Conservation (phyloP, 2,797 vertebrate genomes). For the Falco novaeseelandiae region DNA sequence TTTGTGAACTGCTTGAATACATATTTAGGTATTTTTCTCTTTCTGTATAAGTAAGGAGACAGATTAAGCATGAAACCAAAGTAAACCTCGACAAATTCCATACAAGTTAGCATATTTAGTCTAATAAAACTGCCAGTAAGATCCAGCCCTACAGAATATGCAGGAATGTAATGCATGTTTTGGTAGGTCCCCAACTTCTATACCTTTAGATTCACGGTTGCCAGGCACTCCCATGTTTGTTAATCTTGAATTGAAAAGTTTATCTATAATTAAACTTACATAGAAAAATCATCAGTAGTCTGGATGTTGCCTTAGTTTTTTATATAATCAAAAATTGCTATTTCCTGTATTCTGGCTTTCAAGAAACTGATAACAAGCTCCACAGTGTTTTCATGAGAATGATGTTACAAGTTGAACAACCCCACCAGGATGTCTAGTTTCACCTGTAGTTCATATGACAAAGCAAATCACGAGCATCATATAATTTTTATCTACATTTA, state of each 20-base stretch:
- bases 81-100: background rate
- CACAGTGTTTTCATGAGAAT: background rate
- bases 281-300: background rate
- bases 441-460: background rate
- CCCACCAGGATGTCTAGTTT: background rate
- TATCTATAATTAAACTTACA: background rate
- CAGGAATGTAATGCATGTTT: background rate
- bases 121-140: background rate
- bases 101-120: background rate
- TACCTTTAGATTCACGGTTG: rapidly evolving
- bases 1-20: background rate
- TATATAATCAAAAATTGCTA: background rate
- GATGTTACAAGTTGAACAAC: background rate
- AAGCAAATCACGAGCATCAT: background rate
- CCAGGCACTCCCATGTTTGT: background rate
- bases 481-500: rapidly evolving
- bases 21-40: background rate
- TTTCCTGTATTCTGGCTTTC: background rate
- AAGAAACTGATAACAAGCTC: background rate
- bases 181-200: background rate
- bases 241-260: background rate
- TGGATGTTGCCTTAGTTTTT: background rate
- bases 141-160: background rate
- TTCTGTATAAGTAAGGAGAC: background rate
- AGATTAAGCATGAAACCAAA: background rate